Conservation (phyloP, 2,113 vertebrate genomes). For the Delphinapterus leucas region DNA sequence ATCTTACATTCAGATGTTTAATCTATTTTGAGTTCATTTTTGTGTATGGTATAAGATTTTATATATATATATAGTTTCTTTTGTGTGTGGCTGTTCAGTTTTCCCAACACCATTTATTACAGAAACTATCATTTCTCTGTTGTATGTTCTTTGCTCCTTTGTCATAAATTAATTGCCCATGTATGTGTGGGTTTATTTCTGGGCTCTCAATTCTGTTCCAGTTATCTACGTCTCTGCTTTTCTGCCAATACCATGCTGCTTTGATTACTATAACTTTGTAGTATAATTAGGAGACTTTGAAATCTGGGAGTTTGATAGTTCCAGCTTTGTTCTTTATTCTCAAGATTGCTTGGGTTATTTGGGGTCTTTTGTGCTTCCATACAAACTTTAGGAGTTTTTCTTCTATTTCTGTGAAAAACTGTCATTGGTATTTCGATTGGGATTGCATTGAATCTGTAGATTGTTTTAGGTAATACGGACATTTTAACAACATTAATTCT, state of each 20-base stretch:
- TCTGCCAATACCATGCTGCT: not conserved
- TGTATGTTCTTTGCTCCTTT: not conserved
- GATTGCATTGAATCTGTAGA: not conserved
- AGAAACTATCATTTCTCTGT: not conserved
- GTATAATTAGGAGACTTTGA: not conserved
- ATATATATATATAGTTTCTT: not conserved
- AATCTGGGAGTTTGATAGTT: not conserved
- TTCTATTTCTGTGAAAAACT: not conserved
- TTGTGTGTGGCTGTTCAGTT: not conserved
- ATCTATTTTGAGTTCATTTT: too few species aligned
- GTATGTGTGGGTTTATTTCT: not conserved
- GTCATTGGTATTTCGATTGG: not conserved
- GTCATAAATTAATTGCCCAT: not conserved
- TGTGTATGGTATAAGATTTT: too few species aligned
- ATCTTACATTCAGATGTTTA: too few species aligned
- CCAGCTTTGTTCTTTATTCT: not conserved
- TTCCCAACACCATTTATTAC: not conserved
- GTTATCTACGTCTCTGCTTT: not conserved
- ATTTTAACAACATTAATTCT: not conserved
- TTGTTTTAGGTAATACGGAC: not conserved
- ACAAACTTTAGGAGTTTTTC: not conserved
- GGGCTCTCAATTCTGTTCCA: not conserved
- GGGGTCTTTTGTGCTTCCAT: not conserved
- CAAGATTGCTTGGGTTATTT: not conserved
- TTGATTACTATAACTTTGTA: not conserved